Conservation (phyloP, 2,113 vertebrate species). For the Oxyura jamaicensis region DNA sequence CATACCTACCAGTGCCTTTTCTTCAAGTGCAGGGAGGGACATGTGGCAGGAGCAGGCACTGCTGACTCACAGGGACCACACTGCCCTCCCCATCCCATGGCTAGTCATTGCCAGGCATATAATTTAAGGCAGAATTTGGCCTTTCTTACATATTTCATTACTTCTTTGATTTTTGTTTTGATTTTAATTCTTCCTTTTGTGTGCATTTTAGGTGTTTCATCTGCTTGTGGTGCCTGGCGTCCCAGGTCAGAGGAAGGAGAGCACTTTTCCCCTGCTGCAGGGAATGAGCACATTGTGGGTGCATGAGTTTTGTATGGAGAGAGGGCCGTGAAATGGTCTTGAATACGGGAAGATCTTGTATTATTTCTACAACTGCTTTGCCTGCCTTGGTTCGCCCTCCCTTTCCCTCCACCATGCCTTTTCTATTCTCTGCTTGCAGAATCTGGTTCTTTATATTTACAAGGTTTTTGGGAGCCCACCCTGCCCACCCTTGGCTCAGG, state of each 20-base stretch:
- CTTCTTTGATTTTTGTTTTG: neutral
- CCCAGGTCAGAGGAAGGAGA: neutral
- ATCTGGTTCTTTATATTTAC: neutral
- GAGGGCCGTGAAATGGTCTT: neutral
- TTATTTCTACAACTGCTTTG: neutral
- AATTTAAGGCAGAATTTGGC: neutral
- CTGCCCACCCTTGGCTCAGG: accelerated
- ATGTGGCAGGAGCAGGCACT: neutral
- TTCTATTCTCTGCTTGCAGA: neutral
- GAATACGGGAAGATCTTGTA: neutral
- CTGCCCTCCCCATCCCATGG: accelerated
- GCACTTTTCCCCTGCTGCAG: neutral
- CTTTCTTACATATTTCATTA: neutral
- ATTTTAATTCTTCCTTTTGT: neutral
- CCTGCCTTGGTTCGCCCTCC: neutral
- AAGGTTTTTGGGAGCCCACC: neutral
- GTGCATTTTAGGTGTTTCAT: neutral
- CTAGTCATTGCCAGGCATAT: neutral
- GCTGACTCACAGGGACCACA: accelerated
- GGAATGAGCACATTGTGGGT: neutral
- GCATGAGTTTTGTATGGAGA: neutral
- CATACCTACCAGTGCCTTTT: neutral
- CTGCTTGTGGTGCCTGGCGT: neutral
- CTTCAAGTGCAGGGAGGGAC: neutral
- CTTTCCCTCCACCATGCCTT: neutral